phyloP scores from a whole-genome alignment of 2,888 invertebrate species.

The Drosophila melanocephala region DNA sequence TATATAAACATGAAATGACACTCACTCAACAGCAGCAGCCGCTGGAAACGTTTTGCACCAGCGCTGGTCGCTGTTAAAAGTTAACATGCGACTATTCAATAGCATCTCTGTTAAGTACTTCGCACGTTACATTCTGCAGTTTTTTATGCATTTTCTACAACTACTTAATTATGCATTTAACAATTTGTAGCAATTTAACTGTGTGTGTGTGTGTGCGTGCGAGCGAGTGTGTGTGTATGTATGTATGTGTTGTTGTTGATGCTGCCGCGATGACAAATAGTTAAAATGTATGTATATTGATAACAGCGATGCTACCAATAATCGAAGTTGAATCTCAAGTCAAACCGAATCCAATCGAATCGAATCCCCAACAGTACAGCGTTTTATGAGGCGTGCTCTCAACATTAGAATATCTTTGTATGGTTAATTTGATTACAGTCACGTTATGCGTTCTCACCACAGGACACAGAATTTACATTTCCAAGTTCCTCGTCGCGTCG shows the following conservation, averaged over 20 bases:
- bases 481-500: slow-evolving; percentile 85
- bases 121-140: slow-evolving; percentile 50
- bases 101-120: slow-evolving; percentile 47
- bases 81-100: slow-evolving; percentile 46
- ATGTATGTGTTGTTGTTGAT: slow-evolving; percentile 49
- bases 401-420: slow-evolving; percentile 79
- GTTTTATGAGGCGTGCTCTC: slow-evolving; percentile 77
- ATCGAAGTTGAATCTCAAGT: slow-evolving; percentile 6
- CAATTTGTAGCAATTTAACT: slow-evolving; percentile 32
- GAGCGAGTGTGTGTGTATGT: background rate
- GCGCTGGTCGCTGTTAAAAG: slow-evolving; percentile 43
- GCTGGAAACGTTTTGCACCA: slow-evolving; percentile 31
- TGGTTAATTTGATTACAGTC: slow-evolving; percentile 85
- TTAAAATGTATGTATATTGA: slow-evolving; percentile 29
- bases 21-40: slow-evolving; percentile 22
- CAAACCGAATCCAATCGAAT: slow-evolving; percentile 13
- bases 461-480: slow-evolving; percentile 86
- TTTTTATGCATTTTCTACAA: slow-evolving; percentile 34
- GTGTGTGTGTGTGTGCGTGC: background rate
- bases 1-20: slow-evolving; percentile 2
- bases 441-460: slow-evolving; percentile 86
- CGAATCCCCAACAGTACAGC: slow-evolving; percentile 51
- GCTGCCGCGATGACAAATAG: slow-evolving; percentile 35
- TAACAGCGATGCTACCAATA: slow-evolving; percentile 32
- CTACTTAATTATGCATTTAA: slow-evolving; percentile 30